These are phyloP conservation scores for Stenurella melanura DNA, from an alignment of 2,888 invertebrate genomes.

Conservation along the genomic window DNA sequence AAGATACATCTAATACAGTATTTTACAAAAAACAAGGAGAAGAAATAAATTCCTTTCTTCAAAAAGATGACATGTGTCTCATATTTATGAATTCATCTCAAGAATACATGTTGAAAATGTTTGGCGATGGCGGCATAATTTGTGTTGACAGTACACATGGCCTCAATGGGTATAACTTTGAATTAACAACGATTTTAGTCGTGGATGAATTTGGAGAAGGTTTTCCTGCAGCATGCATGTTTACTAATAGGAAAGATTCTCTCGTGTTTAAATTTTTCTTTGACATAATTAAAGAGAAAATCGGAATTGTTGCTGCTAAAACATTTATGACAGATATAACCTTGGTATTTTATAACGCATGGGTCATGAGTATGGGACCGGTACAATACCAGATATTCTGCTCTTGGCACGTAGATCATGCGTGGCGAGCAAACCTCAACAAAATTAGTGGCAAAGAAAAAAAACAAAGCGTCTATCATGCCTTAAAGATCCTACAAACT, in stretches of 20 bases:
- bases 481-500: too few species aligned
- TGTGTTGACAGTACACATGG: too few species aligned
- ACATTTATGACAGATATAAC: slow-evolving; percentile 14
- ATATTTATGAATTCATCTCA: slow-evolving; percentile 75
- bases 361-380: neutral
- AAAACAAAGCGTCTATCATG: too few species aligned
- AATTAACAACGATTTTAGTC: too few species aligned
- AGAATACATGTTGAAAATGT: slow-evolving; percentile 77
- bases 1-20: slow-evolving; percentile 24
- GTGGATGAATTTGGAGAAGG: too few species aligned
- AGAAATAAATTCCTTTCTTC: neutral
- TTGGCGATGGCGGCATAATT: slow-evolving; percentile 30
- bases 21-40: slow-evolving; percentile 42
- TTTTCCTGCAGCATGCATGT: too few species aligned
- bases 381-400: too few species aligned
- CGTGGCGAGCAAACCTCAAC: too few species aligned
- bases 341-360: neutral
- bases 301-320: neutral
- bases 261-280: slow-evolving; percentile 19
- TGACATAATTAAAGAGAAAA: slow-evolving; percentile 18
- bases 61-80: slow-evolving; percentile 46
- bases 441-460: too few species aligned
- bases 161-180: too few species aligned
- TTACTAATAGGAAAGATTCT: slow-evolving; percentile 28
- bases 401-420: too few species aligned